Conservation (phyloP, 2,113 vertebrate species). For the Barnardius zonarius region DNA sequence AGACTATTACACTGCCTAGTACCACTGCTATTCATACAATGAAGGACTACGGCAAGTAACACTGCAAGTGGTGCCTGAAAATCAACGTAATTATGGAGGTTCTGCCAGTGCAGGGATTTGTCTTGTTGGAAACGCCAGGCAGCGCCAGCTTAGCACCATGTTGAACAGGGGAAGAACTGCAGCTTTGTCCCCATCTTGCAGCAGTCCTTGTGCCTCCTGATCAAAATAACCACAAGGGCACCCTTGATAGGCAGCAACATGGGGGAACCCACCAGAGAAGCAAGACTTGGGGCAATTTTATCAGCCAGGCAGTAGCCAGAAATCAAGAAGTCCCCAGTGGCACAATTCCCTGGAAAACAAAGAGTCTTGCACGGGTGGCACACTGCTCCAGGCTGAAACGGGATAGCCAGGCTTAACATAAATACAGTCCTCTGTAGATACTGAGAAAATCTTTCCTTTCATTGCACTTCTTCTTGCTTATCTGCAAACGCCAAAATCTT, state of each 20-base stretch:
- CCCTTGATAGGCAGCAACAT: neutral
- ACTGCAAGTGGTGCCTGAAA: neutral
- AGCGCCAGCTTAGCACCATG: rapidly evolving
- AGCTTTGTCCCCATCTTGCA: neutral
- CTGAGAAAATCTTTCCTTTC: neutral
- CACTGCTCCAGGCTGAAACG: neutral
- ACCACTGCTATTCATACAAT: neutral
- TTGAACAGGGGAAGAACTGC: neutral
- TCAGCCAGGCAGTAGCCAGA: neutral
- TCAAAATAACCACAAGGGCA: neutral
- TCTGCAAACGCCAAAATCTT: neutral
- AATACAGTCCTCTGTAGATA: neutral
- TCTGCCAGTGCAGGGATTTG: neutral
- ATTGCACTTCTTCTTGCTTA: neutral
- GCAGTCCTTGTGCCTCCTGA: neutral
- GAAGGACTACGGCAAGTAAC: neutral
- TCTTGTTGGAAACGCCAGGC: neutral
- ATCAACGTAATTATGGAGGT: neutral
- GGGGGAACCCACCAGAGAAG: neutral
- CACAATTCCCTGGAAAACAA: neutral
- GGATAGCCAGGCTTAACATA: neutral
- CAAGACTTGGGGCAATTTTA: neutral
- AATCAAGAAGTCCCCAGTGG: neutral
- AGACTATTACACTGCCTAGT: neutral
- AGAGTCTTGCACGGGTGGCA: neutral